phyloP scores from a whole-genome alignment of 2,797 vertebrate species.

The Danio aesculapii region DNA sequence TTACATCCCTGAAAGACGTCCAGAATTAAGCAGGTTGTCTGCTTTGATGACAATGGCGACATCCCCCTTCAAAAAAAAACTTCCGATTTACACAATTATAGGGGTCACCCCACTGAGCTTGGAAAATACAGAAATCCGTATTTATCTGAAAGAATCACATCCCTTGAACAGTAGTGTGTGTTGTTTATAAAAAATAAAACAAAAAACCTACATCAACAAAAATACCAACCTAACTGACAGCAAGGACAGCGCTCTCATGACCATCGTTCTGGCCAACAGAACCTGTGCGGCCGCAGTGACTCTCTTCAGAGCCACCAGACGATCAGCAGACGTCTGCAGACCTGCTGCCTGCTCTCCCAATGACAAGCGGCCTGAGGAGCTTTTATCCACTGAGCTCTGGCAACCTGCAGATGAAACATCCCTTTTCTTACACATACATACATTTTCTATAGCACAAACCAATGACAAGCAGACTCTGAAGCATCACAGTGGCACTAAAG shows the following conservation, averaged over 20 bases:
- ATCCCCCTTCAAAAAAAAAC: no score
- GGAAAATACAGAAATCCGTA: no score
- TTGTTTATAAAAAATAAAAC: background rate
- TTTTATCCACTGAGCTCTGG: conserved; percentile 94
- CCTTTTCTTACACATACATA: conserved; percentile 7
- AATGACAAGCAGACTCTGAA: background rate
- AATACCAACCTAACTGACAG: conserved; percentile 88
- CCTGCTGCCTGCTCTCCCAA: conserved; percentile 95
- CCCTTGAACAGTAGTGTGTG: no score
- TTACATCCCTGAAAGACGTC: no score
- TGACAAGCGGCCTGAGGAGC: conserved; percentile 90
- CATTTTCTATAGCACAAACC: background rate
- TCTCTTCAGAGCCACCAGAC: conserved; percentile 92
- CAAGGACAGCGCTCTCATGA: conserved; percentile 96
- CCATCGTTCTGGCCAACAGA: conserved; percentile 97
- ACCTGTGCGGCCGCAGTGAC: conserved; percentile 96
- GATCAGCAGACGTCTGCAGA: conserved; percentile 90
- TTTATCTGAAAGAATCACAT: no score
- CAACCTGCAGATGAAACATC: conserved; percentile 80
- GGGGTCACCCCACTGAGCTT: no score
- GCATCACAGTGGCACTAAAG: background rate
- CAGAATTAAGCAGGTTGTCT: no score
- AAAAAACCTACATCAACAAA: background rate
- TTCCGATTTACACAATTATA: no score
- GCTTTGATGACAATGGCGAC: no score